A percentile compares a stretch with the other conserved stretches of the same genome.
These are phyloP conservation scores for Pipa parva DNA, from an alignment of 2,113 vertebrate species.

Conservation along the genomic window DNA sequence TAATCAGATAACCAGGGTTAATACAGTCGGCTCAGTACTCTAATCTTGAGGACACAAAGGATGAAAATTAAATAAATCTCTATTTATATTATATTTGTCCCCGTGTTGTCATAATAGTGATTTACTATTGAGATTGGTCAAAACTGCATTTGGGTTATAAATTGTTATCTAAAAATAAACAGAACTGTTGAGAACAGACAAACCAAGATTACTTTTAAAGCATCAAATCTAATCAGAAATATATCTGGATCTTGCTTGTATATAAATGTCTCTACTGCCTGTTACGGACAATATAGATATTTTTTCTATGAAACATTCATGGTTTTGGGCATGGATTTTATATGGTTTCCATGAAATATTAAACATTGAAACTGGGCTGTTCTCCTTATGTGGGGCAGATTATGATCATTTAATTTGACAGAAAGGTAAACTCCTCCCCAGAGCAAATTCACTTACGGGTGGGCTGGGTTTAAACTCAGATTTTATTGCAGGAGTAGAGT, in stretches of 20 bases:
- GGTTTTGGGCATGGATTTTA: neutral
- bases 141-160: neutral
- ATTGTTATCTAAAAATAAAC: neutral
- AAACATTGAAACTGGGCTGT: too few relatives aligned
- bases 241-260: neutral
- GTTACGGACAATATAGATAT: neutral
- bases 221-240: neutral
- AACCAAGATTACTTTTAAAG: neutral
- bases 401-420: too few relatives aligned
- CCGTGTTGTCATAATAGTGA: neutral
- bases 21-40: too few relatives aligned
- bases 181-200: neutral
- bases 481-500: too few relatives aligned
- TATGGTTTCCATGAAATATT: too few relatives aligned
- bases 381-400: too few relatives aligned
- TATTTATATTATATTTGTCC: neutral
- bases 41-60: too few relatives aligned
- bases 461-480: too few relatives aligned
- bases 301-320: neutral
- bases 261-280: neutral
- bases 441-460: too few relatives aligned
- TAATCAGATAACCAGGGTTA: too few relatives aligned
- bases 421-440: too few relatives aligned
- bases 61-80: neutral
- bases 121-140: neutral